Evolutionary conservation across 2,888 invertebrate genomes (phyloP).

Genomic region (Drosophila sordidula): DNA sequence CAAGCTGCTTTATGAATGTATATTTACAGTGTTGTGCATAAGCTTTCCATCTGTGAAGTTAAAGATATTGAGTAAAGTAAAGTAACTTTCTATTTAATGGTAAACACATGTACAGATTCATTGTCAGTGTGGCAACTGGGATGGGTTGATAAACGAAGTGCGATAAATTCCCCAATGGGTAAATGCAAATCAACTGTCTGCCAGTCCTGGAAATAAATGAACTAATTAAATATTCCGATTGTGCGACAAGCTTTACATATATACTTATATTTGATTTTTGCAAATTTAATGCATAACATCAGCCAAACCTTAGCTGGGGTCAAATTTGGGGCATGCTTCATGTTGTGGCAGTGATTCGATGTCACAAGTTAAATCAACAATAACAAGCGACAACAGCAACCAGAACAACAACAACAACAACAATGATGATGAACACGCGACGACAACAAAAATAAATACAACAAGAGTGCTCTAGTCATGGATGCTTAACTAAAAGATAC

Average conservation of each 20-base stretch:
- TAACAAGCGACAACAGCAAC: conserved; percentile 46
- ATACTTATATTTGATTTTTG: conserved; percentile 58
- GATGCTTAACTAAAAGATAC: conserved; percentile 2
- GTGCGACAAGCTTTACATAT: conserved; percentile 23
- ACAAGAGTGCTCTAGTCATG: conserved; percentile 27
- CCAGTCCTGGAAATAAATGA: conserved; percentile 42
- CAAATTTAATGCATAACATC: conserved; percentile 60
- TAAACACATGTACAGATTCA: conserved; percentile 23
- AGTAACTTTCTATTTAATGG: not conserved
- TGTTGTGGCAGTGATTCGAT: conserved; percentile 62
- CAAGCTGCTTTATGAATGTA: too few relatives aligned
- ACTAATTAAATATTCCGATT: conserved; percentile 73
- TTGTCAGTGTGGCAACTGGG: conserved; percentile 13
- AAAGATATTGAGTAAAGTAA: too few relatives aligned
- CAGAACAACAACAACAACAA: conserved; percentile 17
- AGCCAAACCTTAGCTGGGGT: conserved; percentile 18
- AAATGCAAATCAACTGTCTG: conserved; percentile 46
- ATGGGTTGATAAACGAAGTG: conserved; percentile 22
- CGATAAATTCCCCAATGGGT: conserved; percentile 17
- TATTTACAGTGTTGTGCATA: too few relatives aligned
- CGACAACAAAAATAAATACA: conserved; percentile 57
- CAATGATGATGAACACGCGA: conserved; percentile 60
- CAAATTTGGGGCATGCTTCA: conserved; percentile 32
- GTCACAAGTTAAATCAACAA: conserved; percentile 68
- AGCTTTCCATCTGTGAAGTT: too few relatives aligned